phyloP scores from a whole-genome alignment of 2,888 invertebrate genomes.

The Gasteruption jaculator region DNA sequence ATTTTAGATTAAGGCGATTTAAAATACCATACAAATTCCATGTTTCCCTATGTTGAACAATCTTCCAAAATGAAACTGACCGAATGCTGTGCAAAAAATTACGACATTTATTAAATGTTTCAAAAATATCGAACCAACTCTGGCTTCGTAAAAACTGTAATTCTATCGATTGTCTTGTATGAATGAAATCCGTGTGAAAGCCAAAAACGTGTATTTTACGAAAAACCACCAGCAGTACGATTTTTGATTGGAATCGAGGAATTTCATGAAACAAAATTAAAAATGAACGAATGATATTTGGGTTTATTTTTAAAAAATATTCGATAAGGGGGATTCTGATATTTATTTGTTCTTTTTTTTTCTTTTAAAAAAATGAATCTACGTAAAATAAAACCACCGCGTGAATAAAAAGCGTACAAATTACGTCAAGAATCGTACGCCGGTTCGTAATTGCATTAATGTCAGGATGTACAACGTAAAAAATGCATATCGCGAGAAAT shows the following conservation, averaged over 20 bases:
- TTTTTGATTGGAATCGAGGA: slow-evolving; percentile 36
- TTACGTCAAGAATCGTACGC: slow-evolving; percentile 38
- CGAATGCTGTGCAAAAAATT: no score
- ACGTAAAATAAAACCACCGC: no score
- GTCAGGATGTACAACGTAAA: no score
- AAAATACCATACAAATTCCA: not conserved
- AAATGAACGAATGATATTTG: no score
- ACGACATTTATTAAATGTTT: no score
- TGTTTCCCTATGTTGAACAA: no score
- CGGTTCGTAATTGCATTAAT: slow-evolving; percentile 19
- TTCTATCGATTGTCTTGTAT: slow-evolving; percentile 6
- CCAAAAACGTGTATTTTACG: slow-evolving; percentile 13
- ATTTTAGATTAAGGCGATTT: not conserved
- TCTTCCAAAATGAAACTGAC: no score
- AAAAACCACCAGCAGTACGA: slow-evolving; percentile 45
- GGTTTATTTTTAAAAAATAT: no score
- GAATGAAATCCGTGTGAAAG: slow-evolving; percentile 2
- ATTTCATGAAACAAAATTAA: slow-evolving; percentile 8
- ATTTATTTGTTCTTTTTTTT: no score
- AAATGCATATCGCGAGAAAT: slow-evolving; percentile 9
- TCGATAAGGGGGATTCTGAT: no score
- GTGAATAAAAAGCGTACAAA: no score
- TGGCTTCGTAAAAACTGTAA: not conserved
- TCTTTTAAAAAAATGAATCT: not conserved
- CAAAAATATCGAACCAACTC: no score